These are phyloP conservation scores for Acrocephalus kingi DNA, from an alignment of 2,113 vertebrate species.

Conservation along the genomic window DNA sequence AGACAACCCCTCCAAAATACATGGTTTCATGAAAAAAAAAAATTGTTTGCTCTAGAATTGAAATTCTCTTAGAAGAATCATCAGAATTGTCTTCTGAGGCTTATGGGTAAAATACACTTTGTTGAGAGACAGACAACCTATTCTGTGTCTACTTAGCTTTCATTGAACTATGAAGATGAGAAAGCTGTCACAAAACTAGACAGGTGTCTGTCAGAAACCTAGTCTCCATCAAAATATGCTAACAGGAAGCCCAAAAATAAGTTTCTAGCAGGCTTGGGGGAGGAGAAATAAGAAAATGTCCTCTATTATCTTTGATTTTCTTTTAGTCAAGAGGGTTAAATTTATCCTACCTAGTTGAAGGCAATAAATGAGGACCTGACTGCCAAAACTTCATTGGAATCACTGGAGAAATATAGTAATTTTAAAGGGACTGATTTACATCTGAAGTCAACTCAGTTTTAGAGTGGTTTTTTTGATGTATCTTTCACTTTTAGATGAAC, in stretches of 20 bases:
- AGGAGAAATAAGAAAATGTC: not conserved
- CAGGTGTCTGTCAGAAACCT: not conserved
- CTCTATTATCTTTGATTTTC: not conserved
- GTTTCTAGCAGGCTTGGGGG: not conserved
- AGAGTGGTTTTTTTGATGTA: accelerated
- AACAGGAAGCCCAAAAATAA: not conserved
- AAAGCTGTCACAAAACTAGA: not conserved
- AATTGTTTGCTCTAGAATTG: not conserved
- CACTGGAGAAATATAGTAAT: not conserved
- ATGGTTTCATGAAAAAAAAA: not conserved
- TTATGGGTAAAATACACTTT: not conserved
- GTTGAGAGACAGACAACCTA: not conserved
- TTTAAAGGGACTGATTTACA: not conserved
- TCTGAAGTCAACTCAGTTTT: not conserved
- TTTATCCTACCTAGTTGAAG: not conserved
- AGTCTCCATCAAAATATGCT: not conserved
- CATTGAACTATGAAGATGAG: not conserved
- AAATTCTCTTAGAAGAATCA: not conserved
- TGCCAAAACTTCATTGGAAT: not conserved
- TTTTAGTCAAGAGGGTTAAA: not conserved
- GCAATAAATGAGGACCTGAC: not conserved
- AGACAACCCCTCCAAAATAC: not conserved
- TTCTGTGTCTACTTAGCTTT: not conserved
- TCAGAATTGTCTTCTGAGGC: not conserved
- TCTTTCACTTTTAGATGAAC: not conserved